Evolutionary conservation across 2,113 vertebrate genomes (phyloP), one percentile per base, ranked within the genome.

Genomic region (Okapia johnstoni): DNA sequence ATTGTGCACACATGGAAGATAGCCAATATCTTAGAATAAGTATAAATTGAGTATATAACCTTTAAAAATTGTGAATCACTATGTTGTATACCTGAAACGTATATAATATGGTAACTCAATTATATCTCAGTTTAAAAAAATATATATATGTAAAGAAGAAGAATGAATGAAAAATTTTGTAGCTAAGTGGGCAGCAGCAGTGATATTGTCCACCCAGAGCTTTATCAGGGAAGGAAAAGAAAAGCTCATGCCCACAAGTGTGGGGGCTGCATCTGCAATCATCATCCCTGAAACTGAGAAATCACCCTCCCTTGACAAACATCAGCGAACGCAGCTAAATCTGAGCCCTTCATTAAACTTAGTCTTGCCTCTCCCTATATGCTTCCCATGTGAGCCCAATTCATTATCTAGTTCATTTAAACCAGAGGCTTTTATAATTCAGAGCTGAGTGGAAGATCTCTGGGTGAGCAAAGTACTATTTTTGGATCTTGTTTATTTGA

Each of bases 401-500:
- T 57, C 16, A 33, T 77, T 43, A 33, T 57, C 60, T 60, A 81
- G 13, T 48, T 57, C 55, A 17, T 88, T 90, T 88, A 61, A 43
- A 16, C 50, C 52, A 66, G 36, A 80, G 90, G 30, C 36, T 93
- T 91, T 88, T 80, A 90, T 63, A 87, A 95, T 80, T 92, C 50
- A 92, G 52, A 81, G 55, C 21, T 70, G 40, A 94, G 23, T 46
- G 14, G 79, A 93, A 81, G 36, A n/a, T 85, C 43, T 96, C 81
- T 48, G 58, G 66, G 17, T 66, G 46, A 95, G 33, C 48, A 96
- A 40, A 87, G 55, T 40, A 84, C 87, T 92, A 93, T 79, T 97
- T 95, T 48, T 36, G 40, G 57, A 95, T 61, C 36, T n/a, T 97
- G 50, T 95, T 97, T 97, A 94, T 96, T 94, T 97, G 85, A 95